Conservation (phyloP, 2,888 invertebrate species). For the Leptopilina syphax region DNA sequence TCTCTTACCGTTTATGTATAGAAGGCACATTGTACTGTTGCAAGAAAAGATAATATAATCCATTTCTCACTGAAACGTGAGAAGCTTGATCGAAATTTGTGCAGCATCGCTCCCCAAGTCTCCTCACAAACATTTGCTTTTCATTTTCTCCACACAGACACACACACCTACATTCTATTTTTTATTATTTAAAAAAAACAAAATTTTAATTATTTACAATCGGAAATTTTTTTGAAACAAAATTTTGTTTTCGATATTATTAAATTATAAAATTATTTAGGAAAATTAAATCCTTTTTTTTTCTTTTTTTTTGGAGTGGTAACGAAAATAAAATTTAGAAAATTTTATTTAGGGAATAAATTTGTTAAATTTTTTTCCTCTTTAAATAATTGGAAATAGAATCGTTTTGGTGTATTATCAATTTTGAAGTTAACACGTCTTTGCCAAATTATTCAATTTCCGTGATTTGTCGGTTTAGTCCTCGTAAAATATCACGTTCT, state of each 20-base stretch:
- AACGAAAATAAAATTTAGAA: too few relatives aligned
- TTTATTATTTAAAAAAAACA: too few relatives aligned
- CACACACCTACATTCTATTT: too few relatives aligned
- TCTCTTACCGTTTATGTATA: conserved; percentile 40
- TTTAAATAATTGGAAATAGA: too few relatives aligned
- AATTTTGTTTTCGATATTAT: too few relatives aligned
- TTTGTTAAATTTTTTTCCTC: too few relatives aligned
- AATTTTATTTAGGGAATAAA: too few relatives aligned
- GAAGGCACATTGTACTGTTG: conserved; percentile 38
- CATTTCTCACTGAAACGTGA: conserved; percentile 28
- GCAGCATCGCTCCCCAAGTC: conserved; percentile 8
- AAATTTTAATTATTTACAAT: too few relatives aligned
- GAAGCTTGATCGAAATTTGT: conserved; percentile 21
- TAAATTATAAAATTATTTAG: too few relatives aligned
- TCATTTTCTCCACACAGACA: not conserved
- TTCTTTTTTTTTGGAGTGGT: too few relatives aligned
- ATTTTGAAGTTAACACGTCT: conserved; percentile 24
- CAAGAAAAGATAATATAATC: conserved; percentile 34
- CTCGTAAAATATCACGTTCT: conserved; percentile 14
- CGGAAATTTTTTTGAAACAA: too few relatives aligned
- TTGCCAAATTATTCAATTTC: conserved; percentile 16
- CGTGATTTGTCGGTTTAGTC: conserved; percentile 1
- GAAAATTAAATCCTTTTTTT: too few relatives aligned
- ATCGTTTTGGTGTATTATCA: not conserved
- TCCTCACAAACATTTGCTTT: conserved; percentile 20